These are phyloP conservation scores for Labrus mixtus DNA, from an alignment of 2,113 vertebrate genomes.

Conservation along the genomic window DNA sequence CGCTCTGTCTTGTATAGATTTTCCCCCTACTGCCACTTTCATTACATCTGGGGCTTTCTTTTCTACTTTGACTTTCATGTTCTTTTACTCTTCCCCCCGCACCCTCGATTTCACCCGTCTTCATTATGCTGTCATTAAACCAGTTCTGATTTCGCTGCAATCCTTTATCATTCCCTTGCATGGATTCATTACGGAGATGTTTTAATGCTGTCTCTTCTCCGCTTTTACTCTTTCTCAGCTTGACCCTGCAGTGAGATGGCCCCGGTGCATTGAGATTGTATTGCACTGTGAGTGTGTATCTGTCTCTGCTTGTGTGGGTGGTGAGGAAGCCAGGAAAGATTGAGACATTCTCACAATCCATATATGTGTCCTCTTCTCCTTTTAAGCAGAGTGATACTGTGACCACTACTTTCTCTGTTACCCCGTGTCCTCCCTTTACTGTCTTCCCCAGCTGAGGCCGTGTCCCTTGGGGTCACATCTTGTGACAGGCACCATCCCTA, in stretches of 20 bases:
- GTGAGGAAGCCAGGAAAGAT: conserved; percentile 25
- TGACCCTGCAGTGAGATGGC: conserved; percentile 56
- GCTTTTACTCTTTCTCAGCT: conserved; percentile 27
- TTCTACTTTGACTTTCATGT: conserved; percentile 75
- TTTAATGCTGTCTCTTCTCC: conserved; percentile 47
- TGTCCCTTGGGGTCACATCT: conserved; percentile 59
- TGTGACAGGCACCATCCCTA: conserved; percentile 40
- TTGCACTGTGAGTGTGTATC: background rate
- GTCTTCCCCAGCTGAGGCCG: conserved; percentile 25
- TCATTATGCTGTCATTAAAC: conserved; percentile 73
- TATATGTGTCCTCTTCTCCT: conserved; percentile 1
- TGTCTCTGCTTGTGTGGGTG: background rate
- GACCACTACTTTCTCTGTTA: background rate
- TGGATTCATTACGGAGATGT: conserved; percentile 60
- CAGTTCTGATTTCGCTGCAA: conserved; percentile 68
- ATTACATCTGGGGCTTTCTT: conserved; percentile 64
- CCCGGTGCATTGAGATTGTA: conserved; percentile 41
- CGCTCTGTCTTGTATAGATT: conserved; percentile 65
- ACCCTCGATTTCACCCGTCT: conserved; percentile 68
- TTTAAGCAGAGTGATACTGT: background rate
- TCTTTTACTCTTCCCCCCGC: conserved; percentile 42
- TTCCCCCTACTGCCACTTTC: conserved; percentile 64
- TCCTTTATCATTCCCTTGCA: conserved; percentile 68
- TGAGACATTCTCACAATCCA: conserved; percentile 7
- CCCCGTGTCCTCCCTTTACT: background rate